These are phyloP conservation scores for Tiliacea citrago DNA, from an alignment of 2,888 invertebrate species.

Conservation along the genomic window DNA sequence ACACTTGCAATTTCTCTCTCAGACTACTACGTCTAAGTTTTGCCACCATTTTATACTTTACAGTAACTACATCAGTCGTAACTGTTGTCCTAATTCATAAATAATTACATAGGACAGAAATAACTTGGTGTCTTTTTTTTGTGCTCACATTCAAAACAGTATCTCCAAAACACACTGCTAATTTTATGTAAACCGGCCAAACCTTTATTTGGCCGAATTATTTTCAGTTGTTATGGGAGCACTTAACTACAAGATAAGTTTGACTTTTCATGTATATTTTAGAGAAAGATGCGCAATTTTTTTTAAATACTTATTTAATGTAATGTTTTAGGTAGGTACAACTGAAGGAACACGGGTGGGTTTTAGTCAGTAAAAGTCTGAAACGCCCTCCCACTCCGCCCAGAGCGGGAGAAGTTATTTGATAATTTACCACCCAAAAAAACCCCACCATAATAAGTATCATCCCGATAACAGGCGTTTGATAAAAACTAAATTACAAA, in stretches of 20 bases:
- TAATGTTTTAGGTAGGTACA: not conserved
- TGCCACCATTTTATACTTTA: not conserved
- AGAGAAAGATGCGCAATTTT: not conserved
- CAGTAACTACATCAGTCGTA: not conserved
- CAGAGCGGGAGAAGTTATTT: too few relatives aligned
- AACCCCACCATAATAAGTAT: not conserved
- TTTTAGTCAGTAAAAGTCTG: too few relatives aligned
- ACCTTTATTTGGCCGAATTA: constrained; percentile 3
- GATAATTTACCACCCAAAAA: too few relatives aligned
- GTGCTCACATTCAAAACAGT: not conserved
- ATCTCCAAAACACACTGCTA: not conserved
- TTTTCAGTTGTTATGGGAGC: not conserved
- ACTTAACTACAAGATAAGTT: not conserved
- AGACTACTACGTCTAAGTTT: not conserved
- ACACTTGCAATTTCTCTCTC: not conserved
- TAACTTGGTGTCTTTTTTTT: not conserved
- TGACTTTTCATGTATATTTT: not conserved
- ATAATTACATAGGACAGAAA: not conserved
- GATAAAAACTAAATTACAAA: constrained; percentile 23
- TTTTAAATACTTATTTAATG: not conserved
- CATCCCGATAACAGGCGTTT: constrained; percentile 13
- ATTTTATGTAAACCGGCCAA: not conserved
- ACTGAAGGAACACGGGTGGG: too few relatives aligned
- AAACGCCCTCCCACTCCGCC: too few relatives aligned
- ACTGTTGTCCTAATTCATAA: not conserved